A percentile compares a stretch with the other conserved stretches of the same genome.
These are phyloP conservation scores for Catalaphyllia jardinei DNA, from an alignment of 64 coral and sea anemone species.

Conservation along the genomic window DNA sequence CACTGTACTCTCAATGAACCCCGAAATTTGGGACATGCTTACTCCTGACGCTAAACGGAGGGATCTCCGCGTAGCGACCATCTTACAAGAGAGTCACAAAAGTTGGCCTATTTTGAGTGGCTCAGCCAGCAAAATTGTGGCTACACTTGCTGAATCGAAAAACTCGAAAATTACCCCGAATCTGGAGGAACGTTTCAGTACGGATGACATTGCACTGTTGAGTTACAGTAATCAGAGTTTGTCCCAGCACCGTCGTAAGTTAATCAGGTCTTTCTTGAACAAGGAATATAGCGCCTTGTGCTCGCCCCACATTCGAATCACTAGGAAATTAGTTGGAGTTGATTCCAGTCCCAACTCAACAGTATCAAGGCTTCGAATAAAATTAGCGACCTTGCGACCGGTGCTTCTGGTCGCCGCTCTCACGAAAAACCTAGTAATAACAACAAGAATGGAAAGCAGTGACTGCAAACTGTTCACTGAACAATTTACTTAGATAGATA, in stretches of 20 bases:
- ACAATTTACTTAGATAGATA: background rate
- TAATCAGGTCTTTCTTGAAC: conserved; percentile 55
- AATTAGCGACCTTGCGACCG: conserved; percentile 50
- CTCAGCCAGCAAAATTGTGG: background rate
- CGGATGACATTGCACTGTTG: conserved; percentile 52
- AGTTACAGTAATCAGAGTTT: conserved; percentile 37
- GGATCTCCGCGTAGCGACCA: conserved; percentile 27
- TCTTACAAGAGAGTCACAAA: conserved; percentile 34
- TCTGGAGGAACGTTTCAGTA: conserved; percentile 17
- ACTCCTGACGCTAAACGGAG: conserved; percentile 13
- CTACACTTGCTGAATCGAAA: background rate
- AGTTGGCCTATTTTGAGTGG: conserved; percentile 30
- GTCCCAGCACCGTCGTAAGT: conserved; percentile 40
- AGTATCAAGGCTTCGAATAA: conserved; percentile 61
- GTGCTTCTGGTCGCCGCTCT: background rate
- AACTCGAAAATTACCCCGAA: background rate
- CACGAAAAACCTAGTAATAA: conserved; percentile 40
- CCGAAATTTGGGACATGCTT: conserved; percentile 47
- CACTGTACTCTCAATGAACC: conserved; percentile 42
- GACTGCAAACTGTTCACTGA: background rate
- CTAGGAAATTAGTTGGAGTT: conserved; percentile 47
- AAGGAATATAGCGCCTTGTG: conserved; percentile 52
- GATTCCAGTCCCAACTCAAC: conserved; percentile 61
- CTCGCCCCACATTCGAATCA: conserved; percentile 56
- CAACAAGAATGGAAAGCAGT: conserved; percentile 11